Percentiles rank a stretch among this genome's conserved stretches.
Evolutionary conservation across 2,888 invertebrate genomes (phyloP).

Genomic region (Acholoe squamosa): DNA sequence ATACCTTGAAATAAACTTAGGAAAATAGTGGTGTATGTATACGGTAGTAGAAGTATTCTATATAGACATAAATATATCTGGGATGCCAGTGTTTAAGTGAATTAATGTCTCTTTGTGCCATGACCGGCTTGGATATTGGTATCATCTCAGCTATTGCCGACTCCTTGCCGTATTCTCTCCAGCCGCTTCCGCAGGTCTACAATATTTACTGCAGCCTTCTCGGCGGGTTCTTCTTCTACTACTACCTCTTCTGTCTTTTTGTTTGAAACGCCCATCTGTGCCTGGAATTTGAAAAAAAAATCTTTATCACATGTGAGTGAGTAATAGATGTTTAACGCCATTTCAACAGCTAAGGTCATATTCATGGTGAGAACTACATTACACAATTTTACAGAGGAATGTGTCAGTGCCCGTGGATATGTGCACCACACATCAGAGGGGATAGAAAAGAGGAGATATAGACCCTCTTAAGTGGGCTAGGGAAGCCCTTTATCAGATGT

Average conservation of each 20-base stretch:
- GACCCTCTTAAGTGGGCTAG: too few relatives aligned
- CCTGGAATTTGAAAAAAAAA: conserved; percentile 17
- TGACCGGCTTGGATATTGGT: background rate
- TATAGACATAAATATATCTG: conserved; percentile 44
- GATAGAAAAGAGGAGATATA: too few relatives aligned
- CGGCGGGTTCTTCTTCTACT: background rate
- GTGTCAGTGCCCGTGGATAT: too few relatives aligned
- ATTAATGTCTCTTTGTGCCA: too few relatives aligned
- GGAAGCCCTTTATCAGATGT: too few relatives aligned
- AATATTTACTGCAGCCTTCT: conserved; percentile 19
- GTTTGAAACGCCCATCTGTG: conserved; percentile 49
- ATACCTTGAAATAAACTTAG: too few relatives aligned
- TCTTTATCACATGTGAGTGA: too few relatives aligned
- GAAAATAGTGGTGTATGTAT: background rate
- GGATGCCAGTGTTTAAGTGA: background rate
- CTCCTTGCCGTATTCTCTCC: conserved; percentile 36
- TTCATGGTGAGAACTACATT: too few relatives aligned
- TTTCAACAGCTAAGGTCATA: too few relatives aligned
- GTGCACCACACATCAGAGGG: too few relatives aligned
- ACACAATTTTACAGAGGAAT: too few relatives aligned
- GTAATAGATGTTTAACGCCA: too few relatives aligned
- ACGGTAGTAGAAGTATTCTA: background rate
- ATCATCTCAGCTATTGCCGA: conserved; percentile 29
- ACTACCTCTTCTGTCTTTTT: background rate
- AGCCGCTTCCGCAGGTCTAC: conserved; percentile 46